phyloP scores from a whole-genome alignment of 2,797 vertebrate genomes.

The Melanotaenia trifasciata region DNA sequence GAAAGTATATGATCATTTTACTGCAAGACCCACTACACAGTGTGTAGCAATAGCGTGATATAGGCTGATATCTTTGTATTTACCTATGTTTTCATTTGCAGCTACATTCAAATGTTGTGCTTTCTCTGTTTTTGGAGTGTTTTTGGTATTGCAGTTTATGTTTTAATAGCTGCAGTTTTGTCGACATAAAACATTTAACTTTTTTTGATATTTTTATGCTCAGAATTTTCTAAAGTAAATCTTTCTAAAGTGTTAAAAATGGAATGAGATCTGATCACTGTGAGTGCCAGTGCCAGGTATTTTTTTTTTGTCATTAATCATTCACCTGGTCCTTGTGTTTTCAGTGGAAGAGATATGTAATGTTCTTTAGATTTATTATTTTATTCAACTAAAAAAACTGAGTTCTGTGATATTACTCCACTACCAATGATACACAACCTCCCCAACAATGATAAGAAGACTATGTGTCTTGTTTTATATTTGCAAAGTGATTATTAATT shows the following conservation, averaged over 20 bases:
- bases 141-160: not conserved
- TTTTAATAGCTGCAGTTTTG: not conserved
- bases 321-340: not conserved
- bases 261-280: not conserved
- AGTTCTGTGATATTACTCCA: not conserved
- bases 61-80: too few species aligned
- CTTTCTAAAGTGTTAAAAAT: not conserved
- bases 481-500: conserved; percentile 3
- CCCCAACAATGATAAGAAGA: not conserved
- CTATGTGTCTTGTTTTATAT: conserved; percentile 12
- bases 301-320: not conserved
- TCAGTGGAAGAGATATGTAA: not conserved
- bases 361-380: not conserved
- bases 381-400: not conserved
- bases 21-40: too few species aligned
- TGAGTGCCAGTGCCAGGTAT: not conserved
- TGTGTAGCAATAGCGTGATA: too few species aligned
- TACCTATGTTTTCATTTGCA: too few species aligned
- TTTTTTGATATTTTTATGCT: not conserved
- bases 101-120: too few species aligned
- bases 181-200: not conserved
- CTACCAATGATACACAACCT: not conserved
- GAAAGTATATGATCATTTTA: too few species aligned
- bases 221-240: too few species aligned
- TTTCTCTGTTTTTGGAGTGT: too few species aligned